A percentile compares a stretch with the other conserved stretches of the same genome.
phyloP scores from a whole-genome alignment of 1,140 invertebrate species.

The Pteromalus puparum region DNA sequence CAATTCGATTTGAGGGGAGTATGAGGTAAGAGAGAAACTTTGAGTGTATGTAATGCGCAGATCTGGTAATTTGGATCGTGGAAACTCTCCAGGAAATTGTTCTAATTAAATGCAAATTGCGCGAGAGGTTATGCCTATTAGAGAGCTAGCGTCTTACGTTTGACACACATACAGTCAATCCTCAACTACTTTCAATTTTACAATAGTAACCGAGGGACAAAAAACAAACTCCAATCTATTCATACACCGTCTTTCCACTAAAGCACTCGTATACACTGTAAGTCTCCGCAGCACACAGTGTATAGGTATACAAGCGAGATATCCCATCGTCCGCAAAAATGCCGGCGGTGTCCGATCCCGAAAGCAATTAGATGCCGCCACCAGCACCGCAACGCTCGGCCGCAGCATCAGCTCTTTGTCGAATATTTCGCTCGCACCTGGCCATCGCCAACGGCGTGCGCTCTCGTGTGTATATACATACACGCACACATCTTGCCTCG shows the following conservation, averaged over 20 bases:
- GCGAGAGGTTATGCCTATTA: neutral
- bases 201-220: too few relatives aligned
- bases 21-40: neutral
- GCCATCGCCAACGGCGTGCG: neutral
- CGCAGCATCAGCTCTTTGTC: neutral
- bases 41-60: neutral
- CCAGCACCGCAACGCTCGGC: neutral
- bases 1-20: neutral
- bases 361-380: neutral
- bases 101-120: constrained; percentile 32
- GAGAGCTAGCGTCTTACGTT: neutral
- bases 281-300: neutral
- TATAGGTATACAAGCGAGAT: neutral
- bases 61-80: neutral
- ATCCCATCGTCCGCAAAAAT: neutral
- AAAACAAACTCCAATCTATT: neutral
- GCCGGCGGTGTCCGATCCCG: neutral
- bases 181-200: too few relatives aligned
- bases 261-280: neutral
- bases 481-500: neutral
- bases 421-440: constrained; percentile 7
- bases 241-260: neutral
- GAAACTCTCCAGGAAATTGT: constrained; percentile 1
- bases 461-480: neutral
- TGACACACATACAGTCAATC: too few relatives aligned